Percentiles rank a stretch among this genome's conserved stretches.
Conservation (phyloP, 92 coral and sea anemone species). For the Phymanthus crucifer region DNA sequence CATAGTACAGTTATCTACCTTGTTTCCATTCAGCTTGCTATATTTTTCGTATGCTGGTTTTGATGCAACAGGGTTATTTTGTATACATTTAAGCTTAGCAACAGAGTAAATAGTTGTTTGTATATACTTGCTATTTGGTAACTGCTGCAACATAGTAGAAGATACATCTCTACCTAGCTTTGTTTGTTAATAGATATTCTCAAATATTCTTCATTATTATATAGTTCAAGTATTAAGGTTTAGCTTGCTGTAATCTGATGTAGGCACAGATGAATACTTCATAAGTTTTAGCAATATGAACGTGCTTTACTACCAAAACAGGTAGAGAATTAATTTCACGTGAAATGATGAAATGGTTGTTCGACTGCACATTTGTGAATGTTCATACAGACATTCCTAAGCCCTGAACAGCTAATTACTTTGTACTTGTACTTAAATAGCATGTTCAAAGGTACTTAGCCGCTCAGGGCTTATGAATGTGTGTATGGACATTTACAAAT, state of each 20-base stretch:
- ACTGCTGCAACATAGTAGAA: neutral
- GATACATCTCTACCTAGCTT: neutral
- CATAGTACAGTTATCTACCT: neutral
- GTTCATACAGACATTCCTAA: too few species aligned
- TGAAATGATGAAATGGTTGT: too few species aligned
- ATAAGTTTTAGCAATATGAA: neutral
- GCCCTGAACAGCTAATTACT: too few species aligned
- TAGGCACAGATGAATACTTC: neutral
- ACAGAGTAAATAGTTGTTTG: neutral
- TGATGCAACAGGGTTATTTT: neutral
- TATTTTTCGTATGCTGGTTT: slow-evolving; percentile 3
- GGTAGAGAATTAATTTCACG: too few species aligned
- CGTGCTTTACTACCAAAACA: too few species aligned
- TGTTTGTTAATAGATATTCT: neutral
- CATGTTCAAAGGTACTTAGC: too few species aligned
- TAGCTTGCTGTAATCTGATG: neutral
- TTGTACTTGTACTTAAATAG: too few species aligned
- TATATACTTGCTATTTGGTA: neutral
- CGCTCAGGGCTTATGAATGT: too few species aligned
- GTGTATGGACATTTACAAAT: too few species aligned
- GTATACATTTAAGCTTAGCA: neutral
- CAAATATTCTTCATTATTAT: neutral
- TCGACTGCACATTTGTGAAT: too few species aligned
- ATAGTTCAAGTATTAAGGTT: neutral
- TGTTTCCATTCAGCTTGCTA: neutral